Evolutionary conservation across 2,797 vertebrate genomes (phyloP), one percentile per base, ranked within the genome.

Genomic region (Sebastes goodei): DNA sequence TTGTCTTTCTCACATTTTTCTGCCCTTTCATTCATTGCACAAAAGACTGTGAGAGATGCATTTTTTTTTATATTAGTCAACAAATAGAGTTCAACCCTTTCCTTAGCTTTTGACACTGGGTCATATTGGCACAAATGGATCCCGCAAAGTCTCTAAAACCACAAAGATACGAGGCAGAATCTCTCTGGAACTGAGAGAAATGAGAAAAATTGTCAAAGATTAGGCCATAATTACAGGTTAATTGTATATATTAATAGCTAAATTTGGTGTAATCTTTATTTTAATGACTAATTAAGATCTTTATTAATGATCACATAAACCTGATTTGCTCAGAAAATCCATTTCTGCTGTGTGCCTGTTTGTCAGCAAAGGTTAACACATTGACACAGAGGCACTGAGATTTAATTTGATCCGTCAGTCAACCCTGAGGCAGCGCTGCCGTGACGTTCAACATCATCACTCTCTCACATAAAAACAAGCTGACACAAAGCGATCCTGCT

Each of bases 291-390:
- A 38, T 74, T 67, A 33, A 49, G 33, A 69, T 35, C 6, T 49
- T 53, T 60, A 10, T 15, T 10, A 59, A 72, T 83, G 17, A 32
- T 62, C 71, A 35, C 21, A 33, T 59, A 17, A 74, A 74, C 69
- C n/a, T 29, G 27, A 75, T 75, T 68, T 70, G 15, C 27, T 55
- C 33, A 9, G 32, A 81, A 74, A 74, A 71, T 60, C 60, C 11
- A 73, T 56, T 27, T 33, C 38, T 65, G 62, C 59, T 61, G 56
- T 70, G 69, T 86, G 42, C 32, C 53, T 81, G 56, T 84, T 83
- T 80, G 60, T 78, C 63, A 80, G 63, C 25, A 76, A 65, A 91
- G 64, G 76, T 85, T 86, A 86, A 82, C 69, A 66, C 35, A 25
- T 53, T 38, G 32, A 74, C 64, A 81, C 68, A 21, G 59, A 80